These are phyloP conservation scores for Laupala kohalensis DNA, from an alignment of 1,140 invertebrate species.

Conservation along the genomic window DNA sequence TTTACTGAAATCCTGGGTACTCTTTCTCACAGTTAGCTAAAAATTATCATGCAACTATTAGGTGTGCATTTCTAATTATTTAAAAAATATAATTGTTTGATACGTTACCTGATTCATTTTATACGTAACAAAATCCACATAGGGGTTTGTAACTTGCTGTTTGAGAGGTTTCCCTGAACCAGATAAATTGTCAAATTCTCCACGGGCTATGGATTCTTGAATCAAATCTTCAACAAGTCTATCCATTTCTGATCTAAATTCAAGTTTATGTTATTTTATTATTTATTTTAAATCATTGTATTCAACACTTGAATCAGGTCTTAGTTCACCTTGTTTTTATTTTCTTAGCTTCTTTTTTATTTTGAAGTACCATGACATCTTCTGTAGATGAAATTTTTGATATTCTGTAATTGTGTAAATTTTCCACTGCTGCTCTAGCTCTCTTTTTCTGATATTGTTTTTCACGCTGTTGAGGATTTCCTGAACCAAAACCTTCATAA, in stretches of 20 bases:
- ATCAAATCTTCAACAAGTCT: constrained; percentile 81
- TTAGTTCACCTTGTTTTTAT: constrained; percentile 53
- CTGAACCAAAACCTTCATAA: constrained; percentile 61
- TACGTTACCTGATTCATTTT: constrained; percentile 66
- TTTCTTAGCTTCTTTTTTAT: constrained; percentile 39
- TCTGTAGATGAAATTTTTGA: constrained; percentile 40
- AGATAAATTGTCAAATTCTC: constrained; percentile 71
- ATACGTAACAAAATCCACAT: constrained; percentile 76
- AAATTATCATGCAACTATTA: too few relatives aligned
- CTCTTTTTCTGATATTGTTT: constrained; percentile 55
- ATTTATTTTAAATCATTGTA: not conserved
- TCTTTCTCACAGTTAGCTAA: too few relatives aligned
- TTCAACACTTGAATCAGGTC: not conserved
- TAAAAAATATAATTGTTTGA: too few relatives aligned
- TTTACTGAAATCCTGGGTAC: too few relatives aligned
- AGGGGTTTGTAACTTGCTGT: constrained; percentile 55
- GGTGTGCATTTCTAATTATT: too few relatives aligned
- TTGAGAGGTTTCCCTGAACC: constrained; percentile 69
- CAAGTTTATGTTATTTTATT: not conserved
- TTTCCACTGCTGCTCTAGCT: constrained; percentile 57
- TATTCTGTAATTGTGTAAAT: constrained; percentile 59
- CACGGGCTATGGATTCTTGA: constrained; percentile 75
- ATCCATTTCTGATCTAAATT: constrained; percentile 60
- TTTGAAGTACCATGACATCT: constrained; percentile 54
- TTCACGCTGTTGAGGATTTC: constrained; percentile 60